These are phyloP conservation scores for Rhinoraja longicauda DNA, from an alignment of 2,797 vertebrate genomes.

Conservation along the genomic window DNA sequence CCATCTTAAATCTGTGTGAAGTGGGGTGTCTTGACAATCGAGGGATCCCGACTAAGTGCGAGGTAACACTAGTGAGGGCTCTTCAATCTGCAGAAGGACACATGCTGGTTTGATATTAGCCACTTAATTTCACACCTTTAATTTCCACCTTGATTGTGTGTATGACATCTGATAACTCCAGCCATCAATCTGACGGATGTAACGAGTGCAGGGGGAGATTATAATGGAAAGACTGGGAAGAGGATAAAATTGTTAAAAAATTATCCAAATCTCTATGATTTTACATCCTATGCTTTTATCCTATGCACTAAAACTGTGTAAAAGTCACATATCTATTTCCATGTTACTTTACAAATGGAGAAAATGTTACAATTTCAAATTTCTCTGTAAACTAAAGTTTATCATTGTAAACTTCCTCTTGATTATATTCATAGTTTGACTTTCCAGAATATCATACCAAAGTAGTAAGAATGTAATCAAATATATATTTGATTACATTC, in stretches of 20 bases:
- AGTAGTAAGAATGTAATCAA: no score
- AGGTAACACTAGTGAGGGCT: background rate
- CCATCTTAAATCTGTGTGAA: background rate
- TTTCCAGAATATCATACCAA: no score
- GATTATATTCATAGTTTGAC: background rate
- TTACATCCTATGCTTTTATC: background rate
- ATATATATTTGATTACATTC: no score
- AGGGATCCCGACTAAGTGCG: background rate
- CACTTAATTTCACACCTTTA: background rate
- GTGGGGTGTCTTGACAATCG: background rate
- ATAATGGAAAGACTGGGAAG: background rate
- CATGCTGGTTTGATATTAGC: background rate
- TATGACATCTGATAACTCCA: background rate
- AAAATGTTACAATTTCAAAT: no score
- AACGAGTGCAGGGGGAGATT: background rate
- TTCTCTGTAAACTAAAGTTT: background rate
- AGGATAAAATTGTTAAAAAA: background rate
- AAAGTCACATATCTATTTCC: background rate
- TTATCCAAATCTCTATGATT: background rate
- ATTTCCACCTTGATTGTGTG: background rate
- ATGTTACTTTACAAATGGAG: background rate
- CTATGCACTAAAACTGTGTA: background rate
- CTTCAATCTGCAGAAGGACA: background rate
- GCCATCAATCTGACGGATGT: background rate
- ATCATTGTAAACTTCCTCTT: background rate